Base-by-base conservation (phyloP, 30 jellyfish, hydroid and myxozoan species). In the Mastigias papua region DNA sequence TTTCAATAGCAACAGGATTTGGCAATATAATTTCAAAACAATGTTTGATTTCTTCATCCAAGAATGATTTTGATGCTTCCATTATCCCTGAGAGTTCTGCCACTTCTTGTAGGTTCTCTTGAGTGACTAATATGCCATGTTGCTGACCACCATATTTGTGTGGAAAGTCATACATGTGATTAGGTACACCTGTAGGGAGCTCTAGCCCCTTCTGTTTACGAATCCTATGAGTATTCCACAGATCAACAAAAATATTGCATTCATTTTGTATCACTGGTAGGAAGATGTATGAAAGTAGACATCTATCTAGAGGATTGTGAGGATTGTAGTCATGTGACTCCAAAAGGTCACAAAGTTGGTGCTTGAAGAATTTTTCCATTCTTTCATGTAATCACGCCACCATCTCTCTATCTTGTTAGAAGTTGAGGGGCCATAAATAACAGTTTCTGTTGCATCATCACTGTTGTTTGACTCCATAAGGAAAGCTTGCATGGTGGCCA, bases 401-500 rank as follows among this genome's bases (percentile, higher is more conserved):
- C 88, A 76, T 22, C 75, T 22, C 48, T 76, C 88, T 13, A 76
- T 76, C 20, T 48, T 76, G 88, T 76, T 76, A 31, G 80, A 9
- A 22, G 88, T 76, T 27, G 88, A 76, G 48, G 88, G 88, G 30
- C 88, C 88, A 50, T 13, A 76, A 48, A 76, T 81, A 42, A 76
- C 57, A 4, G 88, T 15, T 8, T 42, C 54, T 4, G 13, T 15
- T 4, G 54, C 13, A 42, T 42, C 13, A 8, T 42, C 54, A 42
- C 7, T 4, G 54, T 4, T 4, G 13, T 42, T 15, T 15, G 7
- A 42, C 13, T 42, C 42, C 54, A 76, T 16, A 30, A 83, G 86
- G 64, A 22, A 83, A n/a, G 86, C 48, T 22, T 83, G 92, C 54
- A 83, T 83, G 48, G 92, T 34, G 11, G 92, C 94, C 88, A 74